Conservation (phyloP, 2,888 invertebrate genomes). For the Synergus laeviventris region DNA sequence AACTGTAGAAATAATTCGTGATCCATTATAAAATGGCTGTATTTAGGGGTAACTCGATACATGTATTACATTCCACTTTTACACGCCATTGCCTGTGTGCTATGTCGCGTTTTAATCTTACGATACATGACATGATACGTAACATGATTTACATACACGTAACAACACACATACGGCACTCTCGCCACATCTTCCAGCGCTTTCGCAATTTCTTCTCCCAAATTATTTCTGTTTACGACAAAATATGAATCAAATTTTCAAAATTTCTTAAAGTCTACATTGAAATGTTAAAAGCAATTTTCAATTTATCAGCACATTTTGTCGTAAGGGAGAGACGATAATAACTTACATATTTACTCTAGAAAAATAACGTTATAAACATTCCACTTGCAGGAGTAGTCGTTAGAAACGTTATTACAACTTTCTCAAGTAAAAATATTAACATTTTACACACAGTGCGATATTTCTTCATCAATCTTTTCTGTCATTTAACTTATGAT, state of each 20-base stretch:
- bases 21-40: constrained; percentile 76
- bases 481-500: constrained; percentile 21
- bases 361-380: constrained; percentile 71
- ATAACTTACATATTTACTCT: constrained; percentile 66
- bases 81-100: constrained; percentile 63
- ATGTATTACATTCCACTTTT: constrained; percentile 72
- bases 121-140: constrained; percentile 72
- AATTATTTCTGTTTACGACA: constrained; percentile 60
- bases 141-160: constrained; percentile 73
- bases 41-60: constrained; percentile 74
- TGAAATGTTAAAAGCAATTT: constrained; percentile 21
- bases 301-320: constrained; percentile 58
- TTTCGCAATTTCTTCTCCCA: constrained; percentile 40
- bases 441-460: constrained; percentile 64
- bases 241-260: constrained; percentile 63
- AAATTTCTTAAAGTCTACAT: neutral
- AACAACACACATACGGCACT: constrained; percentile 73
- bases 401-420: constrained; percentile 67
- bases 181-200: constrained; percentile 55
- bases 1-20: constrained; percentile 6
- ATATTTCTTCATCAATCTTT: constrained; percentile 56
- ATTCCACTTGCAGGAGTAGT: constrained; percentile 57
- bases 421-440: constrained; percentile 71
- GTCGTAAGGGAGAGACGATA: constrained; percentile 64
- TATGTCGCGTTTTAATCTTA: constrained; percentile 67